These are phyloP conservation scores for Diplogasteroides magnus DNA, from an alignment of 1,140 invertebrate genomes.

Conservation along the genomic window DNA sequence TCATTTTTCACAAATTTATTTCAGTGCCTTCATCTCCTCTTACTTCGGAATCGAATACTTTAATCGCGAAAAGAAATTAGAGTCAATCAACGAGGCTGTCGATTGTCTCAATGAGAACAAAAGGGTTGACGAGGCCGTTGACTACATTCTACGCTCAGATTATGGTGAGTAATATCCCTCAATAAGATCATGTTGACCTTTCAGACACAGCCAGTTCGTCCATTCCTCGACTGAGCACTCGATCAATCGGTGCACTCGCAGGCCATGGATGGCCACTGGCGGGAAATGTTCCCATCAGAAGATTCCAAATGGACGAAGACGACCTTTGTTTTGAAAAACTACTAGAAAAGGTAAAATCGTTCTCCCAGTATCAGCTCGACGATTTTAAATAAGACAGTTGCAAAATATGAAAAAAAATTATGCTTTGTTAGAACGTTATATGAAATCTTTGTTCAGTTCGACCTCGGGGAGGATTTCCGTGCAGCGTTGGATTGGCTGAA, in stretches of 20 bases:
- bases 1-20: neutral
- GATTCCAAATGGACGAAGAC: neutral
- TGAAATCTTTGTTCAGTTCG: constrained; percentile 19
- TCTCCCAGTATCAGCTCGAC: too few relatives aligned
- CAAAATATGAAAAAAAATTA: too few relatives aligned
- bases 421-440: neutral
- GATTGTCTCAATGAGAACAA: constrained; percentile 12
- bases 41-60: neutral
- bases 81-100: constrained; percentile 11
- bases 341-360: neutral
- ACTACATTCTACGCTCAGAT: constrained; percentile 10
- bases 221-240: neutral
- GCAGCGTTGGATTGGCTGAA: constrained; percentile 26
- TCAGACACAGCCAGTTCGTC: neutral
- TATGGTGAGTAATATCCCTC: neutral
- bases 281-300: neutral
- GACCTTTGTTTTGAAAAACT: neutral
- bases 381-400: too few relatives aligned
- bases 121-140: constrained; percentile 14
- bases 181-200: neutral
- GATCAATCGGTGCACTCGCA: neutral
- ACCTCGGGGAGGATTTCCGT: constrained; percentile 29
- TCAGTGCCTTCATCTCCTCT: neutral
- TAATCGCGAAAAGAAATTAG: constrained; percentile 13
- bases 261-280: neutral